Conservation (phyloP, 1,140 invertebrate genomes). For the Chymomyza costata region DNA sequence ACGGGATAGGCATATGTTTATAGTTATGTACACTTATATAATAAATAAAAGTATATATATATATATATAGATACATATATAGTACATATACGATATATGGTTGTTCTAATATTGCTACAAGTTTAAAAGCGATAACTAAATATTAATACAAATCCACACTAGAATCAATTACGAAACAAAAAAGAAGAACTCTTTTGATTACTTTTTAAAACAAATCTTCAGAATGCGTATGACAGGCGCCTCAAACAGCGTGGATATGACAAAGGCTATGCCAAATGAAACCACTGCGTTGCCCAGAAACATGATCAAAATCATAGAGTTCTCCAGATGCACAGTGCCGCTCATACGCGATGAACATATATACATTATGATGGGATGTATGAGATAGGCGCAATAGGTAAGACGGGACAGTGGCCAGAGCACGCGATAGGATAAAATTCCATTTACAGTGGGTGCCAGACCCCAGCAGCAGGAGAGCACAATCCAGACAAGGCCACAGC, state of each 20-base stretch:
- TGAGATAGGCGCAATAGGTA: slow-evolving; percentile 92
- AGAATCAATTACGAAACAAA: neutral
- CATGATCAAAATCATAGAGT: slow-evolving; percentile 82
- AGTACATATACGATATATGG: too few relatives aligned
- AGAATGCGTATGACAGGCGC: slow-evolving; percentile 86
- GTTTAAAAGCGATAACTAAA: slow-evolving; percentile 5
- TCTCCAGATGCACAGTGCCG: slow-evolving; percentile 85
- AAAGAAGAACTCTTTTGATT: slow-evolving; percentile 1
- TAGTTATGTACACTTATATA: slow-evolving; percentile 5
- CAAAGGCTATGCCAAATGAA: slow-evolving; percentile 85
- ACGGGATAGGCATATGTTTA: too few relatives aligned
- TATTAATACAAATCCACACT: slow-evolving; percentile 9
- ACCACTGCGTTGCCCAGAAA: slow-evolving; percentile 87
- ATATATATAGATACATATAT: slow-evolving; percentile 12
- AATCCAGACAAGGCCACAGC: slow-evolving; percentile 85
- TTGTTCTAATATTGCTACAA: too few relatives aligned
- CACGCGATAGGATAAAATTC: slow-evolving; percentile 85
- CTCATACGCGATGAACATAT: slow-evolving; percentile 85
- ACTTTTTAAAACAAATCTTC: slow-evolving; percentile 79
- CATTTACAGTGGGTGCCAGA: slow-evolving; percentile 84
- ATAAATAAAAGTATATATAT: slow-evolving; percentile 18
- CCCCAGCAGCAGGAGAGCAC: slow-evolving; percentile 87
- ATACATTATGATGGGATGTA: slow-evolving; percentile 91
- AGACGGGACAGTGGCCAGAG: slow-evolving; percentile 90
- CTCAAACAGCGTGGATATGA: slow-evolving; percentile 85